phyloP scores from a whole-genome alignment of 2,888 invertebrate species.

The Lagria hirta region DNA sequence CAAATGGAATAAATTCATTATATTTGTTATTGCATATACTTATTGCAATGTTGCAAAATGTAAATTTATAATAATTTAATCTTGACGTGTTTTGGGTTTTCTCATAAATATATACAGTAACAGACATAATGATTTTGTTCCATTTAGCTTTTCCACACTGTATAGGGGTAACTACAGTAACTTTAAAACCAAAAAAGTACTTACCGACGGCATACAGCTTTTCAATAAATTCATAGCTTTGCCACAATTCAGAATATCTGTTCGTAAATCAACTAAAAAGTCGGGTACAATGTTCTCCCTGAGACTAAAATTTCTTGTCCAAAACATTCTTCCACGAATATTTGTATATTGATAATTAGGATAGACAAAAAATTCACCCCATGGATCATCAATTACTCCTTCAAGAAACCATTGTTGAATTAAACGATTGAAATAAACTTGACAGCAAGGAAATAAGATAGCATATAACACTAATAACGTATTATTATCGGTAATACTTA shows the following conservation, averaged over 20 bases:
- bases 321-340: constrained; percentile 64
- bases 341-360: constrained; percentile 66
- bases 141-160: too few relatives aligned
- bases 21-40: too few relatives aligned
- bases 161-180: too few relatives aligned
- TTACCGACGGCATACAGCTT: constrained; percentile 69
- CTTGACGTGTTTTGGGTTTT: too few relatives aligned
- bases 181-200: too few relatives aligned
- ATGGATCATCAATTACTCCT: constrained; percentile 77
- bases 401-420: constrained; percentile 84
- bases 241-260: constrained; percentile 71
- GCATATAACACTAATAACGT: constrained; percentile 60
- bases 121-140: too few relatives aligned
- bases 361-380: constrained; percentile 83
- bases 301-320: constrained; percentile 66
- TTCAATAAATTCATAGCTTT: constrained; percentile 72
- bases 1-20: too few relatives aligned
- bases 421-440: constrained; percentile 59
- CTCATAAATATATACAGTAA: too few relatives aligned
- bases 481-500: constrained; percentile 59
- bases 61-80: too few relatives aligned
- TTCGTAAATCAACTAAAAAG: constrained; percentile 65
- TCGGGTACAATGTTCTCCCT: constrained; percentile 63
- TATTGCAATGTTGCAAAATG: too few relatives aligned
- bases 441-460: constrained; percentile 50